Conservation (phyloP, 1,140 invertebrate genomes). For the Penaeus japonicus region DNA sequence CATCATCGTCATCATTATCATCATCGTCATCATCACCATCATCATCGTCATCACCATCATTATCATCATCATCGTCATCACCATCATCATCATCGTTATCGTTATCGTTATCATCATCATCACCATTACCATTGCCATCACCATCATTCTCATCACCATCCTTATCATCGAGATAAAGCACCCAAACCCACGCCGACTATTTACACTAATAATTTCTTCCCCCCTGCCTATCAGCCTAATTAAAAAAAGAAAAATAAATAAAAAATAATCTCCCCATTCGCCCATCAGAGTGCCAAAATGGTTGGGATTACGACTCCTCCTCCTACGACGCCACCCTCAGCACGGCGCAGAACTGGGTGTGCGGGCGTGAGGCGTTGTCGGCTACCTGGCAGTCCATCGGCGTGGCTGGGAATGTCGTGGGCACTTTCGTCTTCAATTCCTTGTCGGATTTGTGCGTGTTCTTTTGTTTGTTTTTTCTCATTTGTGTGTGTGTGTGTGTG, state of each 20-base stretch:
- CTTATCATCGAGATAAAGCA: neutral
- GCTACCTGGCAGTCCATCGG: conserved; percentile 61
- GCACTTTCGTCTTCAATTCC: conserved; percentile 51
- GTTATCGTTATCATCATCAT: too few species aligned
- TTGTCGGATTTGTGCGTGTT: conserved; percentile 32
- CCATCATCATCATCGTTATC: too few species aligned
- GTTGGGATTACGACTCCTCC: conserved; percentile 79
- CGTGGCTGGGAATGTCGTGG: conserved; percentile 64
- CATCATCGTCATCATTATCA: too few species aligned
- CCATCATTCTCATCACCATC: neutral
- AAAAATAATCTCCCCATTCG: neutral
- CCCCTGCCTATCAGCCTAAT: neutral
- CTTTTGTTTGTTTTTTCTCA: too few species aligned
- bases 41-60: too few species aligned
- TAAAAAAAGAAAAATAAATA: neutral
- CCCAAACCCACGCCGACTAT: neutral
- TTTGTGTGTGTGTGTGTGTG: too few species aligned
- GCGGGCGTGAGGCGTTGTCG: conserved; percentile 3
- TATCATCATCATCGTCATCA: too few species aligned
- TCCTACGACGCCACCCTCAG: conserved; percentile 43
- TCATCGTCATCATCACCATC: too few species aligned
- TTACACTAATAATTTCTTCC: neutral
- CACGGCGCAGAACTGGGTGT: conserved; percentile 55
- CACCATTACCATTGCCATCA: too few species aligned
- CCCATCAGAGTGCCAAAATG: conserved; percentile 70